Evolutionary conservation across 2,888 invertebrate species (phyloP), one percentile per base, ranked within the genome.

Genomic region (Dicycla oo): DNA sequence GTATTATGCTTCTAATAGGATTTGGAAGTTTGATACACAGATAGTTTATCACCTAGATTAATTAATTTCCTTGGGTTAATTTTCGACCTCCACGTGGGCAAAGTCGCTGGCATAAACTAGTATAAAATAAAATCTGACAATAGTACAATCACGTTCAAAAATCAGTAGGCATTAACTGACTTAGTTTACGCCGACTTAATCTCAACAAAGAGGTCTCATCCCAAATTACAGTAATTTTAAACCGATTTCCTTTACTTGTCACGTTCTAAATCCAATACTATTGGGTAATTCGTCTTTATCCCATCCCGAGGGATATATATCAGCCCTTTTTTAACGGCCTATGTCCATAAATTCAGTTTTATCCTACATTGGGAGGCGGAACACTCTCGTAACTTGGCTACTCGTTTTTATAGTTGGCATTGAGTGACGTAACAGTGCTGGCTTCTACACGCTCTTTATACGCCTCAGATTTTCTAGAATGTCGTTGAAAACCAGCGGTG

Each of bases 211-310:
- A 49, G 54, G 11, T 56, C 43, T 53, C 30, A 61, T 63, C 49
- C 34, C 26, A 69, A 80, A 74, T 85, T 69, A 77, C 47, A 63
- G 69, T 77, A 69, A 80, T 82, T 85, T 73, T 71, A 73, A 84
- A 78, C 73, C 73, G 68, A 66, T 69, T 79, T 69, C 56, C 53
- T 58, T 62, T 57, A 62, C 69, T 74, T 77, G 69, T 82, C 82
- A 82, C 82, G 74, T 78, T 70, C 71, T 47, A 76, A 75, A 80
- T 75, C 84, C 77, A 78, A 86, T 82, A 84, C 77, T 84, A 82
- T 77, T 73, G 74, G 75, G 80, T 82, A 82, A 86, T 84, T 75
- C 86, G 65, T 84, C 84, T 84, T 80, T 73, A 86, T 84, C 80
- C 75, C 47, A 71, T 65, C 66, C 57, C 66, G 5, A 57, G 64